Conservation (phyloP, 2,797 vertebrate species). For the Delichon dasypus region DNA sequence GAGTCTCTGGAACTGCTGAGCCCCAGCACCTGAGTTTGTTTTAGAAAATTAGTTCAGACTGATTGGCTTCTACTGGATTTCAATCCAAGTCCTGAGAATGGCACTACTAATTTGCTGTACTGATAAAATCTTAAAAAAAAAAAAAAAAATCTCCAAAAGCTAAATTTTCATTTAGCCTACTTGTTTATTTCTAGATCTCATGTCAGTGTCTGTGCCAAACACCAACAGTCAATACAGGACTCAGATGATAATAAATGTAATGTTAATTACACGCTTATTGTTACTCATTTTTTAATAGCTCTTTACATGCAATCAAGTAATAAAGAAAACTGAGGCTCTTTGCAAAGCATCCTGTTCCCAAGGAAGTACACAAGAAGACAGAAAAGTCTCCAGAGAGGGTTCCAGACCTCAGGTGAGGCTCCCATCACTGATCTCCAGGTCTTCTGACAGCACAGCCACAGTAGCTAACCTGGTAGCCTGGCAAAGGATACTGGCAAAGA, state of each 20-base stretch:
- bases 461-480: not conserved
- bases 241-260: conserved; percentile 12
- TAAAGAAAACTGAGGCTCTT: conserved; percentile 6
- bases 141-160: not conserved
- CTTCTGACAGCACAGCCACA: not conserved
- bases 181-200: not conserved
- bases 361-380: not conserved
- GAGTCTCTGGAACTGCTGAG: not conserved
- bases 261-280: conserved; percentile 44
- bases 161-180: not conserved
- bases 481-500: not conserved
- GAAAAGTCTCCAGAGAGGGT: not conserved
- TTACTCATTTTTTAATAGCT: conserved; percentile 44
- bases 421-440: not conserved
- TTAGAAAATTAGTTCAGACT: not conserved
- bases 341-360: not conserved
- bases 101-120: not conserved
- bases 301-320: conserved; percentile 26
- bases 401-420: not conserved
- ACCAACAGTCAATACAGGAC: conserved; percentile 9
- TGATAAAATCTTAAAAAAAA: not conserved
- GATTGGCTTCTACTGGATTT: not conserved
- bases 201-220: not conserved
- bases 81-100: not conserved
- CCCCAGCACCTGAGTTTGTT: not conserved